phyloP scores from a whole-genome alignment of 2,113 vertebrate genomes.

The Colinus virginianus region DNA sequence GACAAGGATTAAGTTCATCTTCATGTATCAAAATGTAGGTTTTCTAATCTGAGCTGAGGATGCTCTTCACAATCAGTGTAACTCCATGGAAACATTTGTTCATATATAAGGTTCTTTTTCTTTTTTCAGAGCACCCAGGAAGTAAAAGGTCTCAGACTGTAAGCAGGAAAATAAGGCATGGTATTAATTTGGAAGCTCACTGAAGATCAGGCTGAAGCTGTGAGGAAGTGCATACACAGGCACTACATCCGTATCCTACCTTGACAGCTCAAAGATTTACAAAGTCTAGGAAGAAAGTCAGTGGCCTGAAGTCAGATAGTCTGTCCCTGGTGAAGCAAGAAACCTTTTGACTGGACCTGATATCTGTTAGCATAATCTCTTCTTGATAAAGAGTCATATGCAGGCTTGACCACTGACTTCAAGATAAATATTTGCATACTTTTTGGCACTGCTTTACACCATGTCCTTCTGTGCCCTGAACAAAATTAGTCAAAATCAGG shows the following conservation, averaged over 20 bases:
- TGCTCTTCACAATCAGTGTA: not conserved
- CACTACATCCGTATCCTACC: not conserved
- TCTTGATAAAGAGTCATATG: not conserved
- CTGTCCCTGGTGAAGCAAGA: not conserved
- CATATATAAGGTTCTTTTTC: not conserved
- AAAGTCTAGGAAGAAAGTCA: not conserved
- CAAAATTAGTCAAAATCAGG: not conserved
- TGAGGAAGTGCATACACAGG: not conserved
- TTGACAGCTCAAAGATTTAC: not conserved
- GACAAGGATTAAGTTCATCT: not conserved
- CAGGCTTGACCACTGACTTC: not conserved
- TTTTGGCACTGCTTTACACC: not conserved
- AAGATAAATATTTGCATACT: not conserved
- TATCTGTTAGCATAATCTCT: not conserved
- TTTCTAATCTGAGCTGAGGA: not conserved
- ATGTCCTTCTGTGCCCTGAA: not conserved
- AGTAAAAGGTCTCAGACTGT: not conserved
- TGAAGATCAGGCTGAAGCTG: not conserved
- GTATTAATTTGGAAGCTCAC: not conserved
- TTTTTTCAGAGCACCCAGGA: not conserved
- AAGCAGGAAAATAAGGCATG: not conserved
- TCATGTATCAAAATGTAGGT: not conserved
- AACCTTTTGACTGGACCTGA: not conserved
- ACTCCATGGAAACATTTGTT: not conserved
- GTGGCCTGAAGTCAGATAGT: not conserved